A percentile compares a stretch with the other conserved stretches of the same genome.
These are phyloP conservation scores for Galeruca laticollis DNA, from an alignment of 2,888 invertebrate genomes.

Conservation along the genomic window DNA sequence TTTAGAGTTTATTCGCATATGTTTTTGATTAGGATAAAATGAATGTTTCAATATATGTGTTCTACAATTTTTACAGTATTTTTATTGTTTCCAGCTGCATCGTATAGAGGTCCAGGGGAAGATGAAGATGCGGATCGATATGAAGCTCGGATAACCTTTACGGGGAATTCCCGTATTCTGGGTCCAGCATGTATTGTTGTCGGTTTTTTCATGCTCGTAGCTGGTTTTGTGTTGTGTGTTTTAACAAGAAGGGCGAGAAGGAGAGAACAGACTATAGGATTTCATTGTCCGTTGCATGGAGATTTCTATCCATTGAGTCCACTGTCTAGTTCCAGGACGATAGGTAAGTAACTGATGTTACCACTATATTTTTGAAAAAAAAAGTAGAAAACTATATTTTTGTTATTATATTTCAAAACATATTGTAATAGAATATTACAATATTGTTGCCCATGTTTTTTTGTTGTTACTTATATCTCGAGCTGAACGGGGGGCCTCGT, in stretches of 20 bases:
- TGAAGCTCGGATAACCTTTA: constrained; percentile 78
- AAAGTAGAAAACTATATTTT: no score
- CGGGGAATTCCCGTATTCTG: constrained; percentile 79
- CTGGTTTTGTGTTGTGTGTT: constrained; percentile 76
- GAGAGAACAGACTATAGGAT: constrained; percentile 77
- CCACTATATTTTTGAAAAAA: no score
- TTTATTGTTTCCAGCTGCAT: constrained; percentile 71
- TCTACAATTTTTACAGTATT: background rate
- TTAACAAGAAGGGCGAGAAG: constrained; percentile 76
- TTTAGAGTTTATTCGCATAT: no score
- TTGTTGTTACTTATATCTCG: no score
- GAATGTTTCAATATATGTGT: no score
- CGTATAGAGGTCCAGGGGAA: constrained; percentile 79
- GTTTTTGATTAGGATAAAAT: no score
- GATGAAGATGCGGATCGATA: constrained; percentile 81
- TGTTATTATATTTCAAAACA: no score
- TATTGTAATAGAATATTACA: no score
- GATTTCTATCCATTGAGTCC: constrained; percentile 83
- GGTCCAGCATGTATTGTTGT: constrained; percentile 82
- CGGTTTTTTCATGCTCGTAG: constrained; percentile 78
- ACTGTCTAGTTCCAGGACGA: constrained; percentile 67
- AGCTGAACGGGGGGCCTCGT: no score
- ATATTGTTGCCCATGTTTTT: no score
- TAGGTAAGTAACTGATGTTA: constrained; percentile 56
- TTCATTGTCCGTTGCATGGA: constrained; percentile 83